Evolutionary conservation across 2,113 vertebrate genomes (phyloP).

Genomic region (Oreocharis arfaki): DNA sequence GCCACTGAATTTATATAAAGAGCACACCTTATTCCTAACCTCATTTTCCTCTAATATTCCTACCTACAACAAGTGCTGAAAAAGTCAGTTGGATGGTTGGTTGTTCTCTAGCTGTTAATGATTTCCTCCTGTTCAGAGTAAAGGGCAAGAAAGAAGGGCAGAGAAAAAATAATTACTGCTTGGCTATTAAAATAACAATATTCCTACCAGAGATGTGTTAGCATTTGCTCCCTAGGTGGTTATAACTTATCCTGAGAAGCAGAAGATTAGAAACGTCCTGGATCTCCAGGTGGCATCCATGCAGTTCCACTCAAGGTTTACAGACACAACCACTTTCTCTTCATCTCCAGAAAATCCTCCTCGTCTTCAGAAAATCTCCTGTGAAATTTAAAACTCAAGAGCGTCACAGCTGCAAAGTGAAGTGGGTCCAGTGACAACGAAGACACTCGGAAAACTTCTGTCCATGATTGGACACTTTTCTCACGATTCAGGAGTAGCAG

Average conservation of each 20-base stretch:
- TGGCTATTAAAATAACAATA: conserved; percentile 6
- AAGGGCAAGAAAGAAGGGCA: background rate
- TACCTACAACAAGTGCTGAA: background rate
- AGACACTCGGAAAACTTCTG: background rate
- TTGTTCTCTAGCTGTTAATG: background rate
- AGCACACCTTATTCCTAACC: background rate
- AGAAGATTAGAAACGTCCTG: background rate
- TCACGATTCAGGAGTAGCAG: background rate
- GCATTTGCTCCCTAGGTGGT: background rate
- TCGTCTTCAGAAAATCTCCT: background rate
- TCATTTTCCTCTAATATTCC: background rate
- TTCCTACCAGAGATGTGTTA: background rate
- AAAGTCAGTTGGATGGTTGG: background rate
- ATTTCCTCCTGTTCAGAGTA: background rate
- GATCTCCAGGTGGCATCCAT: background rate
- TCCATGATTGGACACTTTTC: background rate
- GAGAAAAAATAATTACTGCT: background rate
- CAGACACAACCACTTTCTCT: background rate
- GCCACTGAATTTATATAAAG: background rate
- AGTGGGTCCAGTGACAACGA: background rate
- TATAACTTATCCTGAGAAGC: background rate
- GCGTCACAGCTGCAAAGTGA: background rate
- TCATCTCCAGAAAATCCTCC: background rate
- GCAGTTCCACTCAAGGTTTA: background rate
- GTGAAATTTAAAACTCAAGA: background rate